Conservation (phyloP, 1,140 invertebrate species). For the Plodia interpunctella region DNA sequence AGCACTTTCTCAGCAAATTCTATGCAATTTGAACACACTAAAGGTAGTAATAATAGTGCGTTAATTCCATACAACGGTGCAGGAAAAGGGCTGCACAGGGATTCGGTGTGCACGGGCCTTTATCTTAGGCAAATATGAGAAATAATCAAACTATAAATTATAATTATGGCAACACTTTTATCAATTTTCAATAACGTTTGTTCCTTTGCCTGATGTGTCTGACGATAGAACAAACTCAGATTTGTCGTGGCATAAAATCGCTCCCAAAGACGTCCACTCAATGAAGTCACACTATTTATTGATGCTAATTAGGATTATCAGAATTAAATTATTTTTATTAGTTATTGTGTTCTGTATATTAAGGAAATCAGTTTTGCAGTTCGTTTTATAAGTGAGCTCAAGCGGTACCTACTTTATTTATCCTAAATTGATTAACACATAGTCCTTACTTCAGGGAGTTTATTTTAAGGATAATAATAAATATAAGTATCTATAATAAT, state of each 20-base stretch:
- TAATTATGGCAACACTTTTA: no score
- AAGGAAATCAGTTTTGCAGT: constrained; percentile 56
- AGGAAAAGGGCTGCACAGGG: no score
- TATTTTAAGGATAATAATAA: constrained; percentile 65
- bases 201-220: no score
- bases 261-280: constrained; percentile 63
- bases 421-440: neutral
- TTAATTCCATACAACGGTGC: no score
- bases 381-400: constrained; percentile 62
- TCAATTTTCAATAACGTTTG: no score
- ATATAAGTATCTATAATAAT: constrained; percentile 46
- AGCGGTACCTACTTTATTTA: constrained; percentile 27
- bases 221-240: neutral
- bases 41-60: no score
- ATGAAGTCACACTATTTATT: constrained; percentile 73
- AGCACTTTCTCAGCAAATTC: no score
- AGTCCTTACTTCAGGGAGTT: constrained; percentile 42
- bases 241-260: constrained; percentile 25
- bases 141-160: no score
- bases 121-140: no score
- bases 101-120: no score
- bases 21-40: no score
- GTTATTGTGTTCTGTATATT: constrained; percentile 71
- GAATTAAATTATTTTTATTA: constrained; percentile 72
- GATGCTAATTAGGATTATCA: constrained; percentile 60